These are phyloP conservation scores for Sycophaga agraensis DNA, from an alignment of 1,140 invertebrate genomes.

Conservation along the genomic window DNA sequence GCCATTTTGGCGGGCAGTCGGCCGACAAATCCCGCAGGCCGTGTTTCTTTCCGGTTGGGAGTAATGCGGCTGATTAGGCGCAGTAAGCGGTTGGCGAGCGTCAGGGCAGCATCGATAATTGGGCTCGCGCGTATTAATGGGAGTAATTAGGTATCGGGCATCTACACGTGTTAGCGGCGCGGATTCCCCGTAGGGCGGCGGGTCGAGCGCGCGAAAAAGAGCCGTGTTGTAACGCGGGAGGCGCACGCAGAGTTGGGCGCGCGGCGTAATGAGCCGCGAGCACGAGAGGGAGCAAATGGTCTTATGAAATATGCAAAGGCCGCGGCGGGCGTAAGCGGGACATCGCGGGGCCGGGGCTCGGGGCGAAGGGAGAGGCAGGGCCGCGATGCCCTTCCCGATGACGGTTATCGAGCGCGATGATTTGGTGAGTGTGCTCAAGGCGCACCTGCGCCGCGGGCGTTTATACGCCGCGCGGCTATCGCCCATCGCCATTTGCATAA, in stretches of 20 bases:
- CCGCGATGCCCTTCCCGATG: too few relatives aligned
- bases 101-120: constrained; percentile 5
- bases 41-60: too few relatives aligned
- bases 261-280: constrained; percentile 14
- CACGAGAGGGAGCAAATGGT: constrained; percentile 15
- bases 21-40: too few relatives aligned
- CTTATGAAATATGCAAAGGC: constrained; percentile 26
- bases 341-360: not conserved
- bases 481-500: not conserved
- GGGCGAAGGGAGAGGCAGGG: too few relatives aligned
- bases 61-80: too few relatives aligned
- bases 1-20: too few relatives aligned
- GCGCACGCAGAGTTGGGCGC: not conserved
- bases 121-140: constrained; percentile 36
- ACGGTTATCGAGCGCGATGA: not conserved
- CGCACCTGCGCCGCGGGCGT: too few relatives aligned
- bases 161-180: constrained; percentile 48
- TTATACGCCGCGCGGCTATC: not conserved
- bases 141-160: constrained; percentile 36
- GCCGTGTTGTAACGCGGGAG: too few relatives aligned
- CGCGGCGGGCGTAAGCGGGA: not conserved
- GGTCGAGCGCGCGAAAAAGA: too few relatives aligned
- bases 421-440: too few relatives aligned
- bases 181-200: not conserved
- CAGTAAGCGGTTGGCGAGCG: too few relatives aligned